Base-by-base conservation (phyloP, 2,797 vertebrate species). In the Eulemur albifrons region DNA sequence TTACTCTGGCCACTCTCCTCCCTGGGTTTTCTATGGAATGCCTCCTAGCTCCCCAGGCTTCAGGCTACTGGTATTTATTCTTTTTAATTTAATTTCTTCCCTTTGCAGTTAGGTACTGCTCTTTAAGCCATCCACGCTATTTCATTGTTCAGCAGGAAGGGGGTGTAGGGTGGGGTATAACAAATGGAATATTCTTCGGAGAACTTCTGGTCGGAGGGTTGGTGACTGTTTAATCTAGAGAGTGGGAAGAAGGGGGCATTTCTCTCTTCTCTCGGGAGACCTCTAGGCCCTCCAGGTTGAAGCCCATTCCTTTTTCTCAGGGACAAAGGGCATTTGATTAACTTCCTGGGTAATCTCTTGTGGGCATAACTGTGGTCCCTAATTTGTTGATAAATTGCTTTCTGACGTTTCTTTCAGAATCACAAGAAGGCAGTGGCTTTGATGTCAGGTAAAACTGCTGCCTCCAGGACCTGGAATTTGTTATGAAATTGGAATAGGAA, bases 21-120 rank as follows among this genome's bases (percentile, higher is more conserved):
- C 61, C 57, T 77, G 40, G 93, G 35, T 89, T 97, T 97, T 92
- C 93, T 95, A 67, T 82, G 93, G 82, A 95, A 95, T 96, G 96
- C 86, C 90, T 98, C 81, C 50, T 92, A 95, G 95, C 48, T 96
- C 93, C 87, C 75, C 89, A 96, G 82, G 94, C 84, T 67, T 70
- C 3, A 2, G 75, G 79, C 79, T 72, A 80, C 85, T 50, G 65
- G 90, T 48, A 93, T 98, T 98, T 79, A 92, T 93, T 90, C 87
- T 96, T 82, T 75, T 94, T 93, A 7, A 88, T 95, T 85, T 10
- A 72, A 90, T 77, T 94, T 90, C 85, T 92, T 97, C 52, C 75
- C 69, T 72, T 69, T 97, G 83, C 70, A 65, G 45, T 9, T 67
- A 84, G 35, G 35, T 87, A 77, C 75, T 21, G 81, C 63, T 30